These are phyloP conservation scores for Amphipyra berbera DNA, from an alignment of 2,888 invertebrate genomes.

Conservation along the genomic window DNA sequence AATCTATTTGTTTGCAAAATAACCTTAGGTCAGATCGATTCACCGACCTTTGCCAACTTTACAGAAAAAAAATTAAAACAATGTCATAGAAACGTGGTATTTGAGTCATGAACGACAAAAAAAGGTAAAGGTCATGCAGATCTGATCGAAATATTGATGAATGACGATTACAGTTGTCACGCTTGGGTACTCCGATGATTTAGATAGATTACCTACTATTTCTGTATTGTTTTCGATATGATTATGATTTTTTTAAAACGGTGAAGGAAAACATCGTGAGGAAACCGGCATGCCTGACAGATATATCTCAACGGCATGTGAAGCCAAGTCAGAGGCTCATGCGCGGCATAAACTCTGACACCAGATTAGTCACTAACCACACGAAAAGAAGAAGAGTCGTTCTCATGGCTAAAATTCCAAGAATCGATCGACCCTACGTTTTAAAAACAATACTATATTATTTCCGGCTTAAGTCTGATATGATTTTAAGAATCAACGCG, in stretches of 20 bases:
- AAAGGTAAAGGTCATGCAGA: constrained; percentile 15
- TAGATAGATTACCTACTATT: too few species aligned
- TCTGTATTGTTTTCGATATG: too few species aligned
- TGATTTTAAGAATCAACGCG: too few species aligned
- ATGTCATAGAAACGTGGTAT: constrained; percentile 31
- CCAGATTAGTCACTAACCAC: too few species aligned
- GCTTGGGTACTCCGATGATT: not conserved
- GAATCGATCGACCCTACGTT: not conserved
- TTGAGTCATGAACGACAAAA: constrained; percentile 5
- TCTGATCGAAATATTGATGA: constrained; percentile 9
- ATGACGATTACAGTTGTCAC: not conserved
- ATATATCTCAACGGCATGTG: too few species aligned
- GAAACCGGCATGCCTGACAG: too few species aligned
- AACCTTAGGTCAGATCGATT: constrained; percentile 13
- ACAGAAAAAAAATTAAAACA: constrained; percentile 35
- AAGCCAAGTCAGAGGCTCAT: too few species aligned
- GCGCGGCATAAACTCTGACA: too few species aligned
- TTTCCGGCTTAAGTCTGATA: not conserved
- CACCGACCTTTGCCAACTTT: constrained; percentile 7
- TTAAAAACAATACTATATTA: not conserved
- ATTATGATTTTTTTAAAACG: too few species aligned
- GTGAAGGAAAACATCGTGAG: too few species aligned
- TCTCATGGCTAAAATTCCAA: not conserved
- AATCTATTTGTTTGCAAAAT: constrained; percentile 2
- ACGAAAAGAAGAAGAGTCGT: too few species aligned